phyloP scores from a whole-genome alignment of 2,113 vertebrate species.

The Prolemur simus region DNA sequence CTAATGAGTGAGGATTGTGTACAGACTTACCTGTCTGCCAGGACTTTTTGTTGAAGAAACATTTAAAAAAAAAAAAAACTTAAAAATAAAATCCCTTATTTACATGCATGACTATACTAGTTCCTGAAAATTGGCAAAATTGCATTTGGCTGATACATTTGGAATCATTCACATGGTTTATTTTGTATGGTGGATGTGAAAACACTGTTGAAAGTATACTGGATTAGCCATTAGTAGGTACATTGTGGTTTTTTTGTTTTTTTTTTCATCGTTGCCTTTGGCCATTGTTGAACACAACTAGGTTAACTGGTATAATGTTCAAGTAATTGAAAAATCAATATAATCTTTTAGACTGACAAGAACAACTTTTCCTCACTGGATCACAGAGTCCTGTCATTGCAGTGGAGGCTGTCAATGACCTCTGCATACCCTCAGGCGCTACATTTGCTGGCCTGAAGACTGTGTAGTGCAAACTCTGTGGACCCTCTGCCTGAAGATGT shows the following conservation, averaged over 20 bases:
- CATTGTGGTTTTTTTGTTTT: background rate
- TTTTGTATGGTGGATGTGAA: background rate
- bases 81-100: background rate
- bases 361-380: background rate
- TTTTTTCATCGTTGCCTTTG: background rate
- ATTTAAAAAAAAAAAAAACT: background rate
- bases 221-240: background rate
- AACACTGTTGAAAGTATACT: background rate
- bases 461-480: rapidly evolving
- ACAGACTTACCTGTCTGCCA: background rate
- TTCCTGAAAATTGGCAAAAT: background rate
- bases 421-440: background rate
- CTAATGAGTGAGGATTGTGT: background rate
- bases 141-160: background rate
- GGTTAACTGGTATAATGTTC: background rate
- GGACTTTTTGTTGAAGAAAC: background rate
- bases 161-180: background rate
- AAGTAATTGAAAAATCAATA: background rate
- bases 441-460: background rate
- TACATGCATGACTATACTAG: background rate
- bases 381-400: background rate
- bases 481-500: background rate
- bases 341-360: background rate
- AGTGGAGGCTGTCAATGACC: rapidly evolving
- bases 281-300: background rate